phyloP scores from a whole-genome alignment of 2,797 vertebrate genomes.

The Pelodytes ibericus region DNA sequence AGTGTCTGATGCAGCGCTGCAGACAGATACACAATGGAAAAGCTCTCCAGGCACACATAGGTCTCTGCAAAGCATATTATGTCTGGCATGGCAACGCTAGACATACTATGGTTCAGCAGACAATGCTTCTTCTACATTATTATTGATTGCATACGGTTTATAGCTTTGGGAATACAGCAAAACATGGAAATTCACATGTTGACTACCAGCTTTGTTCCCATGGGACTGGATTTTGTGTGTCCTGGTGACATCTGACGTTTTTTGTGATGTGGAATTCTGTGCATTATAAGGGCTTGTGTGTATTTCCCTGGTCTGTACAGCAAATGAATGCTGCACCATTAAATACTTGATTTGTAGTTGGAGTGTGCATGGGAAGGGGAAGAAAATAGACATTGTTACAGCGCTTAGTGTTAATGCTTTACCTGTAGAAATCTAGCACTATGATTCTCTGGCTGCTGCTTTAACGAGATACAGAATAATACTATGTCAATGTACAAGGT shows the following conservation, averaged over 20 bases:
- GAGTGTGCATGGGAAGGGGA: too few species aligned
- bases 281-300: too few species aligned
- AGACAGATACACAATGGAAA: constrained; percentile 25
- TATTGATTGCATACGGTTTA: constrained; percentile 4
- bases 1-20: background rate
- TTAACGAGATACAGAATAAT: too few species aligned
- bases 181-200: constrained; percentile 12
- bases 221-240: background rate
- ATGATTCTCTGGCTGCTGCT: too few species aligned
- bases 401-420: too few species aligned
- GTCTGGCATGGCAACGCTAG: constrained; percentile 35
- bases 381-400: too few species aligned
- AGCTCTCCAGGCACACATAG: constrained; percentile 17
- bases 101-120: constrained; percentile 19
- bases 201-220: constrained; percentile 13
- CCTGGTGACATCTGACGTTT: background rate
- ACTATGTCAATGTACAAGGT: too few species aligned
- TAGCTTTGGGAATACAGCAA: constrained; percentile 1
- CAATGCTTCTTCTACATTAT: constrained; percentile 1
- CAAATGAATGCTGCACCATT: too few species aligned
- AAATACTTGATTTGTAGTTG: too few species aligned
- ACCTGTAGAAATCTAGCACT: too few species aligned
- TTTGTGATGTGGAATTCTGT: too few species aligned
- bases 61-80: constrained; percentile 7
- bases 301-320: too few species aligned